A percentile compares a stretch with the other conserved stretches of the same genome.
Conservation (phyloP, 2,797 vertebrate species). For the Petrocephalus sullivani region DNA sequence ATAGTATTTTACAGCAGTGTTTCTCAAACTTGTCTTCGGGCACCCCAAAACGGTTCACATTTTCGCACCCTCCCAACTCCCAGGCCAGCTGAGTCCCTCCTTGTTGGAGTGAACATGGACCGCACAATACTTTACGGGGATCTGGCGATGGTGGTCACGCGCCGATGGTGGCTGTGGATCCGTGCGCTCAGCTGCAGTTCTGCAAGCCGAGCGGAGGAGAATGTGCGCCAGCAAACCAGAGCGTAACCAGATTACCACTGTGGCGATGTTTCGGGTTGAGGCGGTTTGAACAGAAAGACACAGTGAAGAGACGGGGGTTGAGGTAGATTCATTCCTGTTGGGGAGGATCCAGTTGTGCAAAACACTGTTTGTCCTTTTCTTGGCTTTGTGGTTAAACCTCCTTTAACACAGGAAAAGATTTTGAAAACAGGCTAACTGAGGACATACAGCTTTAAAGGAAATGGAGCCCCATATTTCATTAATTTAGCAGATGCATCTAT, state of each 20-base stretch:
- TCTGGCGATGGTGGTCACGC: neutral
- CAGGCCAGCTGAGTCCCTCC: neutral
- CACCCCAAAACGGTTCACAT: too few relatives aligned
- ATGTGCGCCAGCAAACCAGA: constrained; percentile 58
- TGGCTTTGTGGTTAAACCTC: neutral
- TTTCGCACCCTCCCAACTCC: too few relatives aligned
- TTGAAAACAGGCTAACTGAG: neutral
- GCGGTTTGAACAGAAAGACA: constrained; percentile 60
- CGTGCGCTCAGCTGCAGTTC: constrained; percentile 10
- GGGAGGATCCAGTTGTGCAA: neutral
- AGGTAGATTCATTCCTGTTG: neutral
- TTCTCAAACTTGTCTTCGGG: too few relatives aligned
- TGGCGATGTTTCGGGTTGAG: constrained; percentile 68
- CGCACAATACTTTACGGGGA: neutral
- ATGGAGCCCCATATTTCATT: neutral
- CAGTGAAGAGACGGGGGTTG: constrained; percentile 21
- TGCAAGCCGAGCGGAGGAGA: constrained; percentile 14
- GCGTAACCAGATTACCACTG: constrained; percentile 73
- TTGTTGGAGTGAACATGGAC: neutral
- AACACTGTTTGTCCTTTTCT: neutral
- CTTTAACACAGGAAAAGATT: constrained; percentile 7
- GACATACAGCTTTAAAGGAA: neutral
- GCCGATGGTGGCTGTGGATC: neutral
- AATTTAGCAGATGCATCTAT: neutral
- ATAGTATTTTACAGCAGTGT: neutral